Evolutionary conservation across 2,113 vertebrate genomes (phyloP).

Genomic region (Rhynchopsitta pachyrhyncha): DNA sequence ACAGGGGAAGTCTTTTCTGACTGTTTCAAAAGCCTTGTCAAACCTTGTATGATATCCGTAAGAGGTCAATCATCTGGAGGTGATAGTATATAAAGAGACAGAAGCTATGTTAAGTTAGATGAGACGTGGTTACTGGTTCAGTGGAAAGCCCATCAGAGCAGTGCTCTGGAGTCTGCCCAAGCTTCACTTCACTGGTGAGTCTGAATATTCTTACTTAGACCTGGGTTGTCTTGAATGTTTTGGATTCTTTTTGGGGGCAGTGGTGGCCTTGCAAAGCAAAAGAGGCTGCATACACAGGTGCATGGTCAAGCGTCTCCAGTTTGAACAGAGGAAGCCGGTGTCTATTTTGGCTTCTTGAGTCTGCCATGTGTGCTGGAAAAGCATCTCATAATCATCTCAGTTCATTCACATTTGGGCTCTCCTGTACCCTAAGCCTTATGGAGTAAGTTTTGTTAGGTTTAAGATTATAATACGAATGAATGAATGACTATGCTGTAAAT

Average conservation of each 20-base stretch:
- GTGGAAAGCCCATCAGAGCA: not conserved
- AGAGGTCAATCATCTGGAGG: not conserved
- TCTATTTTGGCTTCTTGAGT: not conserved
- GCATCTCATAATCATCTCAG: not conserved
- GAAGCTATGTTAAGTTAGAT: not conserved
- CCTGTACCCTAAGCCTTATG: not conserved
- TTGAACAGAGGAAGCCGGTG: not conserved
- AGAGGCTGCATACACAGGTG: too few species aligned
- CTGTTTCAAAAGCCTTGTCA: not conserved
- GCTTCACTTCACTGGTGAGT: not conserved
- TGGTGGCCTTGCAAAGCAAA: not conserved
- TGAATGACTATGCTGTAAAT: not conserved
- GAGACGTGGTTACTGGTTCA: not conserved
- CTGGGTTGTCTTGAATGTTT: not conserved
- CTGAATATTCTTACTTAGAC: not conserved
- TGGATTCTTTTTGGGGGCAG: not conserved
- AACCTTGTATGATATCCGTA: not conserved
- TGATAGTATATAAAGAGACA: not conserved
- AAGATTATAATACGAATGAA: not conserved
- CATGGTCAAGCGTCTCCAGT: rapidly evolving
- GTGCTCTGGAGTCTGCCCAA: not conserved
- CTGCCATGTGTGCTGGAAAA: not conserved
- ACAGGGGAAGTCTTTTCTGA: not conserved
- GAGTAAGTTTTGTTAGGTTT: not conserved
- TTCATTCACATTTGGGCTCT: not conserved